Evolutionary conservation across 2,797 vertebrate species (phyloP), one percentile per base, ranked within the genome.

Genomic region (Trachurus trachurus): DNA sequence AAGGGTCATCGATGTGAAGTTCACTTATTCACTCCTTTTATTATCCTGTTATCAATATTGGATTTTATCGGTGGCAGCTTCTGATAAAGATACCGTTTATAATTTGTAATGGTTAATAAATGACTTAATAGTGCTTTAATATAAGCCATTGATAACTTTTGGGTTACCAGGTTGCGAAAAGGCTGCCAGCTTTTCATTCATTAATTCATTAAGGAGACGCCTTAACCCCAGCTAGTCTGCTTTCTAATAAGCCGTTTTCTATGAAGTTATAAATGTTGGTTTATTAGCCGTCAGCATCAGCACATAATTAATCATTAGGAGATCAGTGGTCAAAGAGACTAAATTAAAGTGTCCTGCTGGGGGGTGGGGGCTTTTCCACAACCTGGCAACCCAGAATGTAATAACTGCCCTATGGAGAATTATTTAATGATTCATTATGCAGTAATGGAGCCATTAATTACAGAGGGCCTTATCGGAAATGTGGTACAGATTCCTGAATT

Each of bases 1-100:
- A 93, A 87, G 66, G 50, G 19, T 67, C 5, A 2, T 75, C 42
- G 26, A 66, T 31, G 19, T 60, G 12, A 26, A 61, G 10, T 76
- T 74, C 60, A 39, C 1, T 11, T 52, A 12, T 21, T 61, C 21
- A 52, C 61, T 10, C 54, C 4, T 52, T 40, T 40, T 11, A 22
- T 65, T 15, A 29, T 17, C 52, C 34, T n/a, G 17, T 9, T 52
- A 52, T 39, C 42, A 53, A 66, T 16, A 7, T 42, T 22, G 13
- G 31, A 76, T 62, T 62, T 16, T 10, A 62, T 13, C 5, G 22
- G 15, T 15, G 13, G 17, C 45, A 19, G 2, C 17, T 17, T 49
- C 9, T 15, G 42, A 47, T 19, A 17, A 16, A 16, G 21, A 40
- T 6, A 26, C 7, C 2, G 11, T 47, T 31, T 19, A 13, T 47